Percentiles rank a stretch among this genome's conserved stretches.
Conservation (phyloP, 2,888 invertebrate genomes). For the Leucophora obtusa region DNA sequence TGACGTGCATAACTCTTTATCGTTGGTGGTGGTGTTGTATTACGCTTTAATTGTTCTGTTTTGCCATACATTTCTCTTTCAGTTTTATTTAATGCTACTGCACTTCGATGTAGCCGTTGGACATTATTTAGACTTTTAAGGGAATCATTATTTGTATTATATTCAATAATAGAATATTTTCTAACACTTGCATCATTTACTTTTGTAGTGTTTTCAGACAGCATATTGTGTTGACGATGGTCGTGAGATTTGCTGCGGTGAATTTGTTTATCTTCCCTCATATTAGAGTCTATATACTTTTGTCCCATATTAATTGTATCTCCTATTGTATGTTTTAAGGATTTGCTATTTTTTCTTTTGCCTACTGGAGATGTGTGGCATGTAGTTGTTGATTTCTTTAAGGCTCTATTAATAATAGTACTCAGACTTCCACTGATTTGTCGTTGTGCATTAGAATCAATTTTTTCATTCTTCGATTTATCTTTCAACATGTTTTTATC, state of each 20-base stretch:
- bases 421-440: conserved; percentile 20
- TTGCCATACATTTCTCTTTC: conserved; percentile 43
- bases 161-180: conserved; percentile 30
- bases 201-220: not conserved
- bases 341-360: conserved; percentile 56
- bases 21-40: conserved; percentile 5
- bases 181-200: not conserved
- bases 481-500: conserved; percentile 53
- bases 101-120: conserved; percentile 60
- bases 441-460: conserved; percentile 42
- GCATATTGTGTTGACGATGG: conserved; percentile 13
- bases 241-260: conserved; percentile 40
- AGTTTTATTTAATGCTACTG: conserved; percentile 54
- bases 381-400: conserved; percentile 43
- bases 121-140: conserved; percentile 44
- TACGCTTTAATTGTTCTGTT: conserved; percentile 4
- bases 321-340: conserved; percentile 2
- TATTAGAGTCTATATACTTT: not conserved
- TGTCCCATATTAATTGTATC: conserved; percentile 4
- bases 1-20: conserved; percentile 50
- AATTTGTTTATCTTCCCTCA: conserved; percentile 14
- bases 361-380: conserved; percentile 36
- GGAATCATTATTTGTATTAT: not conserved
- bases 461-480: conserved; percentile 19
- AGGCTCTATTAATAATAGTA: conserved; percentile 33